Conservation (phyloP, 2,797 vertebrate species). For the Salmo trutta region DNA sequence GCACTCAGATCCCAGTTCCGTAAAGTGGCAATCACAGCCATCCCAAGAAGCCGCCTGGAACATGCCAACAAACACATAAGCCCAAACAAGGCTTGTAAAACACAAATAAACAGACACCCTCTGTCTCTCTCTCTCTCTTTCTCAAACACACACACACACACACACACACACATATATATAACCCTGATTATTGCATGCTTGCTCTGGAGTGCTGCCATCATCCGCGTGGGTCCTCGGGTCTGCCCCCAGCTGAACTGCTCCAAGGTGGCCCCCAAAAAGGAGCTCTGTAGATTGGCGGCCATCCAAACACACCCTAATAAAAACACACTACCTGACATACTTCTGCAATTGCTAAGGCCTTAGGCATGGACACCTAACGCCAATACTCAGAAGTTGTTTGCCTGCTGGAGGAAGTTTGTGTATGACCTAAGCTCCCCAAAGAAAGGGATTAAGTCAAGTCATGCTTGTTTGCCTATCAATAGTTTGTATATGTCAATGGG, state of each 20-base stretch:
- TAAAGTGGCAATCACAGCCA: conserved; percentile 26
- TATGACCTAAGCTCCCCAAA: background rate
- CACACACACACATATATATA: background rate
- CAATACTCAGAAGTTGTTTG: background rate
- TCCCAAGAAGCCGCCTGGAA: conserved; percentile 53
- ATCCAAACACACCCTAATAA: conserved; percentile 56
- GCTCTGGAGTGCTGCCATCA: conserved; percentile 57
- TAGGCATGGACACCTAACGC: background rate
- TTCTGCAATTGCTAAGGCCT: conserved; percentile 4
- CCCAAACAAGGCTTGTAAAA: background rate
- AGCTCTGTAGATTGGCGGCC: conserved; percentile 57
- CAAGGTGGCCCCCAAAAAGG: conserved; percentile 58
- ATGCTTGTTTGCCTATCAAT: background rate
- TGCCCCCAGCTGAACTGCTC: conserved; percentile 56
- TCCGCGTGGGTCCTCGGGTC: conserved; percentile 58
- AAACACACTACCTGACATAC: background rate
- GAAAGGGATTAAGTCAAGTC: background rate
- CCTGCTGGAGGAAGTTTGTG: background rate
- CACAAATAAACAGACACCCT: background rate
- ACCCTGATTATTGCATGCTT: conserved; percentile 37
- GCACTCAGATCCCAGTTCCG: conserved; percentile 56
- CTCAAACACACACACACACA: background rate
- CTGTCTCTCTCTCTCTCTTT: too few species aligned
- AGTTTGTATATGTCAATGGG: background rate
- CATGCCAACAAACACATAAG: conserved; percentile 12